A percentile compares a stretch with the other conserved stretches of the same genome.
Conservation (phyloP, 2,888 invertebrate species). For the Trachelus stipa region DNA sequence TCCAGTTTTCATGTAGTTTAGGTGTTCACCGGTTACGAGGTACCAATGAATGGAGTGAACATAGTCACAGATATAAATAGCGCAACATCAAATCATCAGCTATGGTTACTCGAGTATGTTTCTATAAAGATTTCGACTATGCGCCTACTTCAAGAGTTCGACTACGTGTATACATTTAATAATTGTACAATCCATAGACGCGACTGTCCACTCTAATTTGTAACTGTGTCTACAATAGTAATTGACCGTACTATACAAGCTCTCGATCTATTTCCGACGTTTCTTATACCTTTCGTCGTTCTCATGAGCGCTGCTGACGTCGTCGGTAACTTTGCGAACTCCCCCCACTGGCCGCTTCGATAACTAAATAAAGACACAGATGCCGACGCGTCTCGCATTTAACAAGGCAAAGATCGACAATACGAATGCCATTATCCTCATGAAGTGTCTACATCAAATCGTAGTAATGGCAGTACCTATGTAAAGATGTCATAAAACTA, state of each 20-base stretch:
- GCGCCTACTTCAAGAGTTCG: not conserved
- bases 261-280: not conserved
- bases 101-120: not conserved
- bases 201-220: not conserved
- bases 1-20: not conserved
- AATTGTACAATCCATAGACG: not conserved
- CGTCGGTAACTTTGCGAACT: slow-evolving; percentile 39
- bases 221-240: not conserved
- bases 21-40: not conserved
- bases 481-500: not conserved
- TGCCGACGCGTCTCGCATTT: slow-evolving; percentile 13
- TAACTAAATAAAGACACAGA: slow-evolving; percentile 34
- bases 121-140: not conserved
- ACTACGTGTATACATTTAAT: not conserved
- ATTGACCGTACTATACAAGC: not conserved
- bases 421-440: not conserved
- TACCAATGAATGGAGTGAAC: not conserved
- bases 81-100: not conserved
- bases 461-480: not conserved
- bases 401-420: not conserved
- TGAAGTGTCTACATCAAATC: not conserved
- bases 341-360: slow-evolving; percentile 35
- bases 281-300: not conserved
- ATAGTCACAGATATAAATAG: not conserved
- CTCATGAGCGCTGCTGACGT: not conserved